Percentiles rank a stretch among this genome's conserved stretches.
Evolutionary conservation across 2,888 invertebrate genomes (phyloP).

Genomic region (Gastracanthus pulcherrimus): DNA sequence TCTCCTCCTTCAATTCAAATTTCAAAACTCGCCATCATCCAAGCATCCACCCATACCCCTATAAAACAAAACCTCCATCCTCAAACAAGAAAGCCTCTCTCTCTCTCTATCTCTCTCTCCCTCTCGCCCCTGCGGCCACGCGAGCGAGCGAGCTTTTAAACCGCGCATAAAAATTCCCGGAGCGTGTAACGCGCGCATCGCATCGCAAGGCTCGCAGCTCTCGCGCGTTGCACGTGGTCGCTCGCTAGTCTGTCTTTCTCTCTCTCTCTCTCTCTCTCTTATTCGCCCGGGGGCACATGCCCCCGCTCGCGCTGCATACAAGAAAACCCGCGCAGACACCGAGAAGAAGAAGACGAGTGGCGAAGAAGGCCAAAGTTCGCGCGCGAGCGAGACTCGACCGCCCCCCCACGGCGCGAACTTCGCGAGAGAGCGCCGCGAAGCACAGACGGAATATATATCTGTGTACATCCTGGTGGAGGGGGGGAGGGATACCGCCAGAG

Average conservation of each 20-base stretch:
- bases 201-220: neutral
- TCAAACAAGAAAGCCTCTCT: too few relatives aligned
- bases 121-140: neutral
- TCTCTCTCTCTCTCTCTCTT: too few relatives aligned
- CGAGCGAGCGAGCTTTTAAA: conserved; percentile 5
- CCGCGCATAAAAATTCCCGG: conserved; percentile 39
- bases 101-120: too few relatives aligned
- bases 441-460: too few relatives aligned
- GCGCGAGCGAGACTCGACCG: neutral
- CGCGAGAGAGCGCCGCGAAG: too few relatives aligned
- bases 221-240: neutral
- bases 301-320: neutral
- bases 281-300: conserved; percentile 23
- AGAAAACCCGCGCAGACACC: too few relatives aligned
- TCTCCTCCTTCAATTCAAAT: too few relatives aligned
- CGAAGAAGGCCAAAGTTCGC: conserved; percentile 10
- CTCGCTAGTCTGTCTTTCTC: too few relatives aligned
- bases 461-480: too few relatives aligned
- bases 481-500: too few relatives aligned
- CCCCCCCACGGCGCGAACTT: neutral
- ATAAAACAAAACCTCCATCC: neutral
- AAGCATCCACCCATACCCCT: neutral
- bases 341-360: too few relatives aligned
- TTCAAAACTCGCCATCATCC: neutral
- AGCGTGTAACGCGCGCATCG: conserved; percentile 9